These are phyloP conservation scores for Pararge aegeria DNA, from an alignment of 1,140 invertebrate genomes.

Conservation along the genomic window DNA sequence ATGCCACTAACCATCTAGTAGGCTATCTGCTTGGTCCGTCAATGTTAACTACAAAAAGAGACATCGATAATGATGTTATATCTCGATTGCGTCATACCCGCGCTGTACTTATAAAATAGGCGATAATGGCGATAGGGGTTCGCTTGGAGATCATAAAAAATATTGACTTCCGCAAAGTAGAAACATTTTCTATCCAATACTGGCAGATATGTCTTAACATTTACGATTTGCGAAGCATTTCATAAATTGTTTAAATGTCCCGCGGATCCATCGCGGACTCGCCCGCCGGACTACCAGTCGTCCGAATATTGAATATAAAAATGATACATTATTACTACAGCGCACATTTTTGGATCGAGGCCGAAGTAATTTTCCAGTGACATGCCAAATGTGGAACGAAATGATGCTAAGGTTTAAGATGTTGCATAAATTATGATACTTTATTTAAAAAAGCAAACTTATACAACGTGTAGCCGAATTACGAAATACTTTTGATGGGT, in stretches of 20 bases:
- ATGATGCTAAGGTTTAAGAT: background rate
- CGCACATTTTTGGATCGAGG: slow-evolving; percentile 30
- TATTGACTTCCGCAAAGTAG: too few species aligned
- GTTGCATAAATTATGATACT: background rate
- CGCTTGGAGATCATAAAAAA: too few species aligned
- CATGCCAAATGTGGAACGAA: background rate
- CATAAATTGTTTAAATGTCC: slow-evolving; percentile 38
- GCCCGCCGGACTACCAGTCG: slow-evolving; percentile 15
- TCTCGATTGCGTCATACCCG: too few species aligned
- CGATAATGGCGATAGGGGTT: too few species aligned
- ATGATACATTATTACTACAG: slow-evolving; percentile 40
- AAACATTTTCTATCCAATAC: background rate
- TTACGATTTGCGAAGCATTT: slow-evolving; percentile 32
- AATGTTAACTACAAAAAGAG: too few species aligned
- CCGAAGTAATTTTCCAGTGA: background rate
- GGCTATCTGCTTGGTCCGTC: too few species aligned
- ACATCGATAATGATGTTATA: too few species aligned
- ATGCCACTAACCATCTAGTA: too few species aligned
- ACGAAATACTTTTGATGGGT: too few species aligned
- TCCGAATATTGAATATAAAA: slow-evolving; percentile 50
- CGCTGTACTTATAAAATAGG: too few species aligned
- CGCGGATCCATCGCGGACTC: slow-evolving; percentile 32
- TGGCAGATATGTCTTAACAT: slow-evolving; percentile 10
- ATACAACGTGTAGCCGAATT: too few species aligned
- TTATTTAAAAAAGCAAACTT: too few species aligned